Evolutionary conservation across 2,888 invertebrate species (phyloP).

Genomic region (Cosmia trapezina): DNA sequence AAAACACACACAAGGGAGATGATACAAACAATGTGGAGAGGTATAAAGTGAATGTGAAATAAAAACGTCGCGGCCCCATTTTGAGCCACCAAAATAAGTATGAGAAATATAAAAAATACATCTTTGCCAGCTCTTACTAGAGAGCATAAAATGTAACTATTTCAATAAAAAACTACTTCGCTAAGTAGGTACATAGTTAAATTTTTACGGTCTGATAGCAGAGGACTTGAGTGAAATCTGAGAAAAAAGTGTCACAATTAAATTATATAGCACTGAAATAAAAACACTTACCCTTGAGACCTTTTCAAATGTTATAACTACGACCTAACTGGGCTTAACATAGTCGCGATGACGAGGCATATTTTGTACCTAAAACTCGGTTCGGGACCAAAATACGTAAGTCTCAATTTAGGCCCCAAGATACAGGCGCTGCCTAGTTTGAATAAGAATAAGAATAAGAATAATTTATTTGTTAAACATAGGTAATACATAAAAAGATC

Average conservation of each 20-base stretch:
- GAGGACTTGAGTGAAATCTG: conserved; percentile 34
- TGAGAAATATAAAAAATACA: conserved; percentile 60
- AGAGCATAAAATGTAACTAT: conserved; percentile 57
- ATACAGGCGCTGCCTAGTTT: no score
- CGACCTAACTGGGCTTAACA: neutral
- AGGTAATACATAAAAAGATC: no score
- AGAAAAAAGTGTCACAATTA: conserved; percentile 34
- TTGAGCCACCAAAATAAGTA: conserved; percentile 54
- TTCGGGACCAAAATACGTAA: conserved; percentile 13
- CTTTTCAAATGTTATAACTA: conserved; percentile 18
- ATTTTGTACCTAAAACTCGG: conserved; percentile 6
- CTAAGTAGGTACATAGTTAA: conserved; percentile 59
- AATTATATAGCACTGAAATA: conserved; percentile 30
- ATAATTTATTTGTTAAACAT: no score
- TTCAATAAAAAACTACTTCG: conserved; percentile 63
- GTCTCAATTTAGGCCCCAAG: conserved; percentile 26
- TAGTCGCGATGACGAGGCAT: conserved; percentile 33
- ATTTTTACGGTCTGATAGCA: conserved; percentile 53
- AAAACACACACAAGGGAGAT: conserved; percentile 25
- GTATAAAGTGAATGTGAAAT: conserved; percentile 49
- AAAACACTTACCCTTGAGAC: conserved; percentile 7
- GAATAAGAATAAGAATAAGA: no score
- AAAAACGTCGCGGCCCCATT: conserved; percentile 51
- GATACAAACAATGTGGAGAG: conserved; percentile 36
- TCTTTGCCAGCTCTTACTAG: conserved; percentile 54